Conservation (phyloP, 2,888 invertebrate species). For the Podabrus alpinus region DNA sequence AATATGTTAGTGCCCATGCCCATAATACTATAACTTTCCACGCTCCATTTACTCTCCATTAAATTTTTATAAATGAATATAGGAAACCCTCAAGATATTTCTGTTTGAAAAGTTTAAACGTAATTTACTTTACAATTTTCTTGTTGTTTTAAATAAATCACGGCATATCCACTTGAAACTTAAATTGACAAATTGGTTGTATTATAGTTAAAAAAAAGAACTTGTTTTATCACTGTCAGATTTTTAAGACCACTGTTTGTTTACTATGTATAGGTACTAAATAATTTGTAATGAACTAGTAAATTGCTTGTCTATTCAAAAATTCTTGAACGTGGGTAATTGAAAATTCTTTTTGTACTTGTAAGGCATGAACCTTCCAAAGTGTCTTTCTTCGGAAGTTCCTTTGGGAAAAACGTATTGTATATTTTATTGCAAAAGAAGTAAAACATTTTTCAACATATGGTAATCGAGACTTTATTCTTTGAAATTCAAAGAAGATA, state of each 20-base stretch:
- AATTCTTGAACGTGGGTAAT: neutral
- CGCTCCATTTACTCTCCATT: neutral
- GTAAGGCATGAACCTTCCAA: neutral
- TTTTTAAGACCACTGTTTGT: neutral
- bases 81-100: neutral
- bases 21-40: neutral
- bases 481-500: neutral
- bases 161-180: neutral
- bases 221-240: neutral
- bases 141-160: neutral
- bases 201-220: neutral
- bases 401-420: neutral
- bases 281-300: neutral
- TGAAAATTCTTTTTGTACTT: neutral
- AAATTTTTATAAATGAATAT: neutral
- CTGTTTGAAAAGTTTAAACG: neutral
- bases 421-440: neutral
- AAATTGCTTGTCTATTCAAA: neutral
- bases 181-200: neutral
- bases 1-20: neutral
- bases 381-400: neutral
- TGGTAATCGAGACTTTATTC: neutral
- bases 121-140: slow-evolving; percentile 16
- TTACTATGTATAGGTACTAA: neutral
- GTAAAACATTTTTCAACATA: neutral